These are phyloP conservation scores for Podarcis lilfordi DNA, from an alignment of 2,797 vertebrate species.

Conservation along the genomic window DNA sequence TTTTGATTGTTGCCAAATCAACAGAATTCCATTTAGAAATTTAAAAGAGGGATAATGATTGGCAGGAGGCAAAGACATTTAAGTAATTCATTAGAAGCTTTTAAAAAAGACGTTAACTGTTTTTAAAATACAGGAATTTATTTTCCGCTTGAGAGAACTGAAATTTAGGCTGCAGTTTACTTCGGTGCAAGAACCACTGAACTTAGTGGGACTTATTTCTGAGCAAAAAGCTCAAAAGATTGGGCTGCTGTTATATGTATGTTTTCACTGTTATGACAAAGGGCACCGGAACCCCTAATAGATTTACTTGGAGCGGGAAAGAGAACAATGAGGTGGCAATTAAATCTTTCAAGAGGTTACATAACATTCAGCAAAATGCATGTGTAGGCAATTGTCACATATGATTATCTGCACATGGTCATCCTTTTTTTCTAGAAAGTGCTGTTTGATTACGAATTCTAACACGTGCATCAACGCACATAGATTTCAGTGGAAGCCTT, in stretches of 20 bases:
- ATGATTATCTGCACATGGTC: background rate
- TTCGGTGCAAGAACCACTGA: background rate
- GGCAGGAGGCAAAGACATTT: background rate
- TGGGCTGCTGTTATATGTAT: background rate
- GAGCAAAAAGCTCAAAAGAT: background rate
- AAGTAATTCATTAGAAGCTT: background rate
- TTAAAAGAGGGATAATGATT: background rate
- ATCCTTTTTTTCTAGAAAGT: background rate
- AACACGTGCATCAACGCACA: background rate
- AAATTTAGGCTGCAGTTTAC: background rate
- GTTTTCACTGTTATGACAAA: background rate
- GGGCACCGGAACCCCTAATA: background rate
- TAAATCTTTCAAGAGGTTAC: background rate
- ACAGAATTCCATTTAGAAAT: background rate
- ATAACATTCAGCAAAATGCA: constrained; percentile 1
- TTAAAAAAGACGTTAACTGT: background rate
- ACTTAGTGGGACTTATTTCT: background rate
- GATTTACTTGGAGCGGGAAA: background rate
- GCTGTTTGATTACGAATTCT: background rate
- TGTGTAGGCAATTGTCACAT: background rate
- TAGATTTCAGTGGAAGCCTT: background rate
- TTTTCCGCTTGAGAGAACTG: background rate
- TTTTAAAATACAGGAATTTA: background rate
- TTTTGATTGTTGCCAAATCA: background rate
- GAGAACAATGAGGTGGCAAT: background rate